These are phyloP conservation scores for Mesocentrotus franciscanus DNA, from an alignment of 53 echinoderm and acorn worm species.

Conservation along the genomic window DNA sequence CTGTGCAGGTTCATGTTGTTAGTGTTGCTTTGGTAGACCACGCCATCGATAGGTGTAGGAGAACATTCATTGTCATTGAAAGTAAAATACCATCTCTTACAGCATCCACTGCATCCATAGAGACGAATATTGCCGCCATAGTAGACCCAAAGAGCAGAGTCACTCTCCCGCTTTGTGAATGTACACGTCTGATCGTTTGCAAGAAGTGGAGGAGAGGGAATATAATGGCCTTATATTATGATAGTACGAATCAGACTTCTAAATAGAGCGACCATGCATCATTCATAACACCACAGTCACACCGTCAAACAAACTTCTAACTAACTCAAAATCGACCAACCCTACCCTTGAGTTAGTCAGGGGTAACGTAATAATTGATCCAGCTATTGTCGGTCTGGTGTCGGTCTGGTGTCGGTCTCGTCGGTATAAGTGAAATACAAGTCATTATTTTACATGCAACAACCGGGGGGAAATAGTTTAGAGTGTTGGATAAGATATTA, in stretches of 20 bases:
- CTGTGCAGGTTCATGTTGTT: constrained; percentile 79
- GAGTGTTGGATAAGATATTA: too few relatives aligned
- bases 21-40: constrained; percentile 77
- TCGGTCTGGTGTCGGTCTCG: too few relatives aligned
- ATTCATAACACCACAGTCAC: neutral
- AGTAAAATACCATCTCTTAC: constrained; percentile 83
- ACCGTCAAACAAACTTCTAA: neutral
- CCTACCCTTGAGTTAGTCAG: too few relatives aligned
- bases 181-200: constrained; percentile 67
- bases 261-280: neutral
- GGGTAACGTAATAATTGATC: too few relatives aligned
- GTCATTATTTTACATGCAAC: too few relatives aligned
- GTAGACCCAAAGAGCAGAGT: constrained; percentile 81
- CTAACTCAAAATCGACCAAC: too few relatives aligned
- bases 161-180: constrained; percentile 75
- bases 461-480: too few relatives aligned
- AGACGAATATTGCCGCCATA: constrained; percentile 79
- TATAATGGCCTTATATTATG: neutral
- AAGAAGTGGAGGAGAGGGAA: neutral
- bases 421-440: too few relatives aligned
- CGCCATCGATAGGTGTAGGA: constrained; percentile 76
- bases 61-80: constrained; percentile 83
- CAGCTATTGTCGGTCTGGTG: too few relatives aligned
- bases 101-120: constrained; percentile 81
- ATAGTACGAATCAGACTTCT: neutral